A percentile compares a stretch with the other conserved stretches of the same genome.
Evolutionary conservation across 2,888 invertebrate genomes (phyloP).

Genomic region (Caenorhabditis sinica): DNA sequence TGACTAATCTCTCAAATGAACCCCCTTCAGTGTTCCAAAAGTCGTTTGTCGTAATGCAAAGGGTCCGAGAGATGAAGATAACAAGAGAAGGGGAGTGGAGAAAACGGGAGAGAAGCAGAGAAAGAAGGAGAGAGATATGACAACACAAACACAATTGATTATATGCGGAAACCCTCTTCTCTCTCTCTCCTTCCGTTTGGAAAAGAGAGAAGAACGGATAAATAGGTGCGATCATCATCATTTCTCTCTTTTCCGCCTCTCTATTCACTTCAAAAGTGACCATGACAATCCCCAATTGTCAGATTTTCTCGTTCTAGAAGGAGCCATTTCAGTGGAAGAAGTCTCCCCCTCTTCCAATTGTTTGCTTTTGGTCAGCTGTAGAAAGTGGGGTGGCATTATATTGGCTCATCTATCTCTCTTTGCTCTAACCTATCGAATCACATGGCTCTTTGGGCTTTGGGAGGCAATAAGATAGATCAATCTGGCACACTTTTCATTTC

Average conservation of each 20-base stretch:
- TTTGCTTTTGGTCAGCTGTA: slow-evolving; percentile 61
- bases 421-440: slow-evolving; percentile 39
- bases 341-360: neutral
- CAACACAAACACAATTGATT: slow-evolving; percentile 67
- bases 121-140: slow-evolving; percentile 49
- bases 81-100: slow-evolving; percentile 12
- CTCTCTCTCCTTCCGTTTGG: slow-evolving; percentile 3
- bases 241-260: neutral
- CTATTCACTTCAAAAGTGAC: neutral
- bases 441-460: no score
- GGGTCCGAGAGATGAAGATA: neutral
- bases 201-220: slow-evolving; percentile 26
- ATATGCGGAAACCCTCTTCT: slow-evolving; percentile 56
- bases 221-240: slow-evolving; percentile 51
- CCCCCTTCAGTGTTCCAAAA: slow-evolving; percentile 44
- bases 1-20: slow-evolving; percentile 34
- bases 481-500: slow-evolving; percentile 36
- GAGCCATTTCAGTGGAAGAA: neutral
- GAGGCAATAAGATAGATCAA: slow-evolving; percentile 51
- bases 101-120: slow-evolving; percentile 16
- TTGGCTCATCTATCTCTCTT: slow-evolving; percentile 19
- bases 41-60: slow-evolving; percentile 55
- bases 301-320: slow-evolving; percentile 1
- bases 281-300: slow-evolving; percentile 39
- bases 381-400: slow-evolving; percentile 3